Conservation (phyloP, 2,888 invertebrate species). For the Alcis repandata region DNA sequence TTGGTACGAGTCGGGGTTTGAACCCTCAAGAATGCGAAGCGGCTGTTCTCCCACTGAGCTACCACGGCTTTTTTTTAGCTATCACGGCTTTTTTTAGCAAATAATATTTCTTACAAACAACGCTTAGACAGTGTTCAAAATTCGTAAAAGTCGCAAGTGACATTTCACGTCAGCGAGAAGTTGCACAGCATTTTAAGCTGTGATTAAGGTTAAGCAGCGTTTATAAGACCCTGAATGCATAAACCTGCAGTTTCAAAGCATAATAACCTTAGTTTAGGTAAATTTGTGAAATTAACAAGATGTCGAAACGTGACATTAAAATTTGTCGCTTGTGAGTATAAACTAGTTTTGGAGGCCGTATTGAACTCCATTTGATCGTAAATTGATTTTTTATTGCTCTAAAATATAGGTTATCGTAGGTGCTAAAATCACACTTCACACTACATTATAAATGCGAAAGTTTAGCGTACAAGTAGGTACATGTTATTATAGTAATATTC, state of each 20-base stretch:
- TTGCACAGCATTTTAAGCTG: too few species aligned
- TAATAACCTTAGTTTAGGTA: background rate
- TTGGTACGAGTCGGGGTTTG: too few species aligned
- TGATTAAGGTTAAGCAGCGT: too few species aligned
- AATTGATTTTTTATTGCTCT: conserved; percentile 31
- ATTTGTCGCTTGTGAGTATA: conserved; percentile 17
- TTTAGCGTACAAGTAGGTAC: background rate
- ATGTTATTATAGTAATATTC: too few species aligned
- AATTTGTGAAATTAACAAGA: conserved; percentile 5
- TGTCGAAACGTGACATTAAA: conserved; percentile 23
- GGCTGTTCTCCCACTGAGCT: too few species aligned
- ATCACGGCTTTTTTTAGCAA: too few species aligned
- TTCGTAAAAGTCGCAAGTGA: too few species aligned
- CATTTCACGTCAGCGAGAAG: too few species aligned
- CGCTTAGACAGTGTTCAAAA: too few species aligned
- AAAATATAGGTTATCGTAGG: conserved; percentile 32
- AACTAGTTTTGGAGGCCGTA: conserved; percentile 28
- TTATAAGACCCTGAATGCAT: background rate
- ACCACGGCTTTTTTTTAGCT: too few species aligned
- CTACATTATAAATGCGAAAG: conserved; percentile 3
- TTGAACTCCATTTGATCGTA: conserved; percentile 25
- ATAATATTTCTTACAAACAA: too few species aligned
- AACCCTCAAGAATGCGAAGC: too few species aligned
- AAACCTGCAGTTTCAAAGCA: conserved; percentile 3
- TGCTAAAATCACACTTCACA: conserved; percentile 15